Evolutionary conservation across 2,888 invertebrate genomes (phyloP).

Genomic region (Epinotia ramella): DNA sequence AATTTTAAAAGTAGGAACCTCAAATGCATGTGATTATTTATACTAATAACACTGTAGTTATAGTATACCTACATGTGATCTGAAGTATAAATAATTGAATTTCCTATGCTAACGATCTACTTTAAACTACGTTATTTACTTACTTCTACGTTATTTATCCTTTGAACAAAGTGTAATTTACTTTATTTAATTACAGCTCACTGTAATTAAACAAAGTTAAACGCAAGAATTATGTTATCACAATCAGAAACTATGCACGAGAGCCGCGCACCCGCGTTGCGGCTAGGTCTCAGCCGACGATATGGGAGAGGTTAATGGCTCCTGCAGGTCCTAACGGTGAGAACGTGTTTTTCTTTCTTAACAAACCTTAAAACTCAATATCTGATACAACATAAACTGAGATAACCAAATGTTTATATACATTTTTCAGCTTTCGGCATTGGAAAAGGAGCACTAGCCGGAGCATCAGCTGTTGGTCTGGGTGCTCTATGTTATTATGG

Average conservation of each 20-base stretch:
- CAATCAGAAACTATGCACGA: constrained; percentile 83
- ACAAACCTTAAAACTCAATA: no score
- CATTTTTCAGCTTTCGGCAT: constrained; percentile 90
- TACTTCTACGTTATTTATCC: constrained; percentile 9
- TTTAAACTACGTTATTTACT: neutral
- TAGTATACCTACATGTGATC: neutral
- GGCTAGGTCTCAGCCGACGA: constrained; percentile 79
- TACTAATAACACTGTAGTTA: neutral
- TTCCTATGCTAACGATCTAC: neutral
- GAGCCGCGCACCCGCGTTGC: constrained; percentile 77
- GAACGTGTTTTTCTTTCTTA: constrained; percentile 17
- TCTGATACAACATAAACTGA: neutral
- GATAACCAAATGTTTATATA: neutral
- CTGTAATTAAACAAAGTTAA: constrained; percentile 11
- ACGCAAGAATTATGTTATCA: constrained; percentile 73
- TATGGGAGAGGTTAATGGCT: constrained; percentile 90
- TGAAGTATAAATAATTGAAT: neutral
- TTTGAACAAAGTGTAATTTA: constrained; percentile 14
- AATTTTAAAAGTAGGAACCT: no score
- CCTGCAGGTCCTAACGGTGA: constrained; percentile 92
- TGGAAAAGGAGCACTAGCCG: constrained; percentile 95
- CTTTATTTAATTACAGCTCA: neutral
- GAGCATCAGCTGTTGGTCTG: constrained; percentile 94
- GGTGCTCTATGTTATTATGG: constrained; percentile 98
- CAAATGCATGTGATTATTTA: neutral